Conservation (phyloP, 1,140 invertebrate genomes). For the Oncopodura yosiiana region DNA sequence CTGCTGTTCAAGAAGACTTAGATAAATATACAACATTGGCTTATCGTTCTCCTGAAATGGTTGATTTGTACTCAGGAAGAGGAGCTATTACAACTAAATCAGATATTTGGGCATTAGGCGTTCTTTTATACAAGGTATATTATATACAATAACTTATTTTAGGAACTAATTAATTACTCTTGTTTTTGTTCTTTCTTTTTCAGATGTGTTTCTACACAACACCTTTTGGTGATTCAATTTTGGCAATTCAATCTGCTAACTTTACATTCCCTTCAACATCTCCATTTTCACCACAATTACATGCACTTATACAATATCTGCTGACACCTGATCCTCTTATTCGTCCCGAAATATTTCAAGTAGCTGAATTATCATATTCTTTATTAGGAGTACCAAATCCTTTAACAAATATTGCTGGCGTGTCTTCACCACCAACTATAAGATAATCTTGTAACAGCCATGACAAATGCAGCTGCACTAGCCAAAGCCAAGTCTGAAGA, state of each 20-base stretch:
- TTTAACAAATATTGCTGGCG: slow-evolving; percentile 17
- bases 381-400: slow-evolving; percentile 47
- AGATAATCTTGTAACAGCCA: slow-evolving; percentile 22
- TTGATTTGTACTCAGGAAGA: slow-evolving; percentile 81
- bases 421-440: slow-evolving; percentile 11
- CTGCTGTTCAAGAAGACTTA: slow-evolving; percentile 78
- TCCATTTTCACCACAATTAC: slow-evolving; percentile 35
- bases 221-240: slow-evolving; percentile 85
- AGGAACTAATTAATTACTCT: not conserved
- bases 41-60: slow-evolving; percentile 91
- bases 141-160: not conserved
- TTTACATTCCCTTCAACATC: slow-evolving; percentile 27
- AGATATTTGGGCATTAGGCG: slow-evolving; percentile 66
- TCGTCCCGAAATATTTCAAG: slow-evolving; percentile 82
- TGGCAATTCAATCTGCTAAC: slow-evolving; percentile 66
- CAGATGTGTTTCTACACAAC: slow-evolving; percentile 85
- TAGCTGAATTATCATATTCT: slow-evolving; percentile 66
- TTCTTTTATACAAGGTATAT: slow-evolving; percentile 39
- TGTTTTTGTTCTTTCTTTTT: slow-evolving; percentile 44
- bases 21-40: slow-evolving; percentile 88
- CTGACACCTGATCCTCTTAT: slow-evolving; percentile 69
- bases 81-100: slow-evolving; percentile 74
- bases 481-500: slow-evolving; percentile 22
- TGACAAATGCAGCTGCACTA: slow-evolving; percentile 8
- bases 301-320: slow-evolving; percentile 61